Evolutionary conservation across 2,113 vertebrate species (phyloP).

Genomic region (Elanoides forficatus): DNA sequence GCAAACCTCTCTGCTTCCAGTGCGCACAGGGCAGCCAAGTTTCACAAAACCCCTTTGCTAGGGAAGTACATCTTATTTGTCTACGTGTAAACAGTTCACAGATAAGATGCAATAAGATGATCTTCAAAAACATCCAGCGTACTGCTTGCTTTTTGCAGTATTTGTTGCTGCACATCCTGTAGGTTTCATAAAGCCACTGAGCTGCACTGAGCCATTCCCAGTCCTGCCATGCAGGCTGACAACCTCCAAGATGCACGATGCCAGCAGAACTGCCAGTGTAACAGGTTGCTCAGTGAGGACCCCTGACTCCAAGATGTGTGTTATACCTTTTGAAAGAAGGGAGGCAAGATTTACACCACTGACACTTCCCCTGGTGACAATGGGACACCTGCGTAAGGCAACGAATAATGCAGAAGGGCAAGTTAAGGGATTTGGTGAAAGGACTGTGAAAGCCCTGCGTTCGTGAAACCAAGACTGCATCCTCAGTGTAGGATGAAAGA

Average conservation of each 20-base stretch:
- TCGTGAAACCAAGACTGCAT: not conserved
- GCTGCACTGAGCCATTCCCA: not conserved
- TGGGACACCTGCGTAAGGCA: not conserved
- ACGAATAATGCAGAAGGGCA: not conserved
- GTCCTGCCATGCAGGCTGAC: not conserved
- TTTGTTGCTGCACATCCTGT: not conserved
- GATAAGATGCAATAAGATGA: not conserved
- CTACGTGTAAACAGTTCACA: not conserved
- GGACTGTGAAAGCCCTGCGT: not conserved
- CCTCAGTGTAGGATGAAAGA: not conserved
- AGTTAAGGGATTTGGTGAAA: not conserved
- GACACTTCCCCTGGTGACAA: not conserved
- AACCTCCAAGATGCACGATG: not conserved
- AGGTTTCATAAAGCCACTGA: not conserved
- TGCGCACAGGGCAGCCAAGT: not conserved
- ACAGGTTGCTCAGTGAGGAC: not conserved
- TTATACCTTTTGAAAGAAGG: not conserved
- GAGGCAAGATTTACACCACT: not conserved
- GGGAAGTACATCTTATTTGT: not conserved
- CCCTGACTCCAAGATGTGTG: fast-evolving
- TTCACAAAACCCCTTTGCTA: not conserved
- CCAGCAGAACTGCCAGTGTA: not conserved
- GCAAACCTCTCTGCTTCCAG: not conserved
- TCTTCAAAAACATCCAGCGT: not conserved
- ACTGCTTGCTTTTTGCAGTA: not conserved